Conservation (phyloP, 1,140 invertebrate genomes). For the Pomacea maculata region DNA sequence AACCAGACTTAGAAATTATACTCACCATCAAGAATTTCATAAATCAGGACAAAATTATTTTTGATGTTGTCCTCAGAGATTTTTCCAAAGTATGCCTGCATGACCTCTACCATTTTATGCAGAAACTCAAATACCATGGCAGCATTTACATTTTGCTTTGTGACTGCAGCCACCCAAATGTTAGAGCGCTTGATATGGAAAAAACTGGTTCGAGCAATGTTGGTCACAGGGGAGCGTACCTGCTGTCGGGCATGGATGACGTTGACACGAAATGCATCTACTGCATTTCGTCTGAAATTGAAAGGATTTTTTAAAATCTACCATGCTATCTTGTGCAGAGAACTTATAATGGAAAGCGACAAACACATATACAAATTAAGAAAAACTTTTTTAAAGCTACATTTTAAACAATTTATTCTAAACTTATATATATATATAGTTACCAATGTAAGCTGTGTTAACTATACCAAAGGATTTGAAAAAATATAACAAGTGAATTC, state of each 20-base stretch:
- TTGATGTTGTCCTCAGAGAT: constrained; percentile 99
- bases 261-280: constrained; percentile 99
- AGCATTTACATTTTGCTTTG: constrained; percentile 99
- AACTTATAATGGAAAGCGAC: no score
- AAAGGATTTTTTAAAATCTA: no score
- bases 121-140: constrained; percentile 99
- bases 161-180: constrained; percentile 99
- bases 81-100: constrained; percentile 99
- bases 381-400: no score
- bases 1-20: constrained; percentile 2
- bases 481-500: no score
- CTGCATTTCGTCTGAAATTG: constrained; percentile 83
- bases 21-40: constrained; percentile 95
- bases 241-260: constrained; percentile 99
- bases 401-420: no score
- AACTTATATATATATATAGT: no score
- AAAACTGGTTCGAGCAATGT: constrained; percentile 98
- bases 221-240: constrained; percentile 97
- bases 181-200: constrained; percentile 98
- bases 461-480: no score
- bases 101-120: constrained; percentile 98
- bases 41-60: constrained; percentile 99
- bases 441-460: no score
- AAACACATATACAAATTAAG: no score
- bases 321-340: no score